Percentiles rank a stretch among this genome's conserved stretches.
Conservation (phyloP, 2,113 vertebrate species). For the Hemiscyllium ocellatum region DNA sequence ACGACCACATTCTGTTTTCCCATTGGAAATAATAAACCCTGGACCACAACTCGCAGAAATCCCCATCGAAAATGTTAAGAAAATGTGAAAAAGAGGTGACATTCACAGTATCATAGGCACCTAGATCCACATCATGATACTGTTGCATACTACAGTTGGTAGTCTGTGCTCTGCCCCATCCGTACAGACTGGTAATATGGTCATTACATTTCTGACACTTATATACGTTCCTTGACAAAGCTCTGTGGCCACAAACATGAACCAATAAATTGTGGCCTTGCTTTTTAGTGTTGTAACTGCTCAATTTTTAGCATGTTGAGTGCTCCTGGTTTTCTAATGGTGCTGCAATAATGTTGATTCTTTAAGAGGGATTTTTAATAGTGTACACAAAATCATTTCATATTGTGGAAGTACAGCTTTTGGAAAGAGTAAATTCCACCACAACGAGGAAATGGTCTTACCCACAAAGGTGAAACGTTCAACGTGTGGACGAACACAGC, state of each 20-base stretch:
- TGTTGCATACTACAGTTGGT: background rate
- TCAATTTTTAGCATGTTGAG: background rate
- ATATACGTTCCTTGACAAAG: background rate
- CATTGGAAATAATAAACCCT: background rate
- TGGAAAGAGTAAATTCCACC: background rate
- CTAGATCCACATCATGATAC: background rate
- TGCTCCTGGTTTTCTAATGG: background rate
- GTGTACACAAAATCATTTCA: background rate
- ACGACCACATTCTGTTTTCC: background rate
- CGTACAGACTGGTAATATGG: background rate
- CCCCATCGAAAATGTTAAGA: too few relatives aligned
- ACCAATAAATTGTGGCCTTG: background rate
- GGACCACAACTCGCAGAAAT: background rate
- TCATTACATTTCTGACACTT: background rate
- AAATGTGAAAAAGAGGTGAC: background rate
- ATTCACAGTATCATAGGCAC: background rate
- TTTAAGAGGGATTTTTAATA: background rate
- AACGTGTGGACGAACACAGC: conserved; percentile 85
- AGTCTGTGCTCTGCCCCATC: background rate
- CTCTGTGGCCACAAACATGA: background rate
- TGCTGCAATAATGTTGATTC: background rate
- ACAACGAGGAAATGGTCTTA: conserved; percentile 48
- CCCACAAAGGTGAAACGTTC: conserved; percentile 96
- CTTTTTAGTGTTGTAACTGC: background rate
- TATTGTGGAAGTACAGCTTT: background rate